These are phyloP conservation scores for Chrysolina haemoptera DNA, from an alignment of 2,888 invertebrate genomes.

Conservation along the genomic window DNA sequence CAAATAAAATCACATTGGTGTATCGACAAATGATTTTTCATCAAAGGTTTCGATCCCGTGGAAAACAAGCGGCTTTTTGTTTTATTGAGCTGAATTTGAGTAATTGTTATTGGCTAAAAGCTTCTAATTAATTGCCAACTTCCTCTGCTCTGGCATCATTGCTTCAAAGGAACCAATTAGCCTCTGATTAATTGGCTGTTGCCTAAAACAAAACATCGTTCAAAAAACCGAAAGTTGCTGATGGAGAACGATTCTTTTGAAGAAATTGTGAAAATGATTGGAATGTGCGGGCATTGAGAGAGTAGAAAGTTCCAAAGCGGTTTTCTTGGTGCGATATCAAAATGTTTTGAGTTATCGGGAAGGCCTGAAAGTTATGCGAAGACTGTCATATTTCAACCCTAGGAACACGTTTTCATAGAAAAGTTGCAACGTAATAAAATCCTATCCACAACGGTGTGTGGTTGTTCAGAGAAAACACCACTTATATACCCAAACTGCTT, in stretches of 20 bases:
- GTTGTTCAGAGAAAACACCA: no score
- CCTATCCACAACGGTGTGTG: no score
- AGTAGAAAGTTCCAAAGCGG: neutral
- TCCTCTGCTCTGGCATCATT: neutral
- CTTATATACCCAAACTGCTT: no score
- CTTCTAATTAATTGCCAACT: slow-evolving; percentile 2
- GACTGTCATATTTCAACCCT: no score
- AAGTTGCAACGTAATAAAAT: no score
- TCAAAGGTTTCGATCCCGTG: neutral
- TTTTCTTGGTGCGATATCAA: no score
- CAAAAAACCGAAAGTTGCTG: slow-evolving; percentile 6
- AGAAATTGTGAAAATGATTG: neutral
- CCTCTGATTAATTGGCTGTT: slow-evolving; percentile 4
- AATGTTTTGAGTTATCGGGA: no score
- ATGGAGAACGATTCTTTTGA: neutral
- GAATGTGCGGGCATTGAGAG: neutral
- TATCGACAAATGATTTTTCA: neutral
- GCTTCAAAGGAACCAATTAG: slow-evolving; percentile 16
- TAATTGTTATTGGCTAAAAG: slow-evolving; percentile 11
- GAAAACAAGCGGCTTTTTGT: neutral
- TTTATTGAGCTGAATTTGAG: slow-evolving; percentile 15
- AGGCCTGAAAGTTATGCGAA: no score
- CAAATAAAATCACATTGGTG: neutral
- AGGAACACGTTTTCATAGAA: no score
- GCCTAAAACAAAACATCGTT: slow-evolving; percentile 15